Percentiles rank a stretch among this genome's conserved stretches.
Conservation (phyloP, 2,888 invertebrate species). For the Pterobdella sp. region DNA sequence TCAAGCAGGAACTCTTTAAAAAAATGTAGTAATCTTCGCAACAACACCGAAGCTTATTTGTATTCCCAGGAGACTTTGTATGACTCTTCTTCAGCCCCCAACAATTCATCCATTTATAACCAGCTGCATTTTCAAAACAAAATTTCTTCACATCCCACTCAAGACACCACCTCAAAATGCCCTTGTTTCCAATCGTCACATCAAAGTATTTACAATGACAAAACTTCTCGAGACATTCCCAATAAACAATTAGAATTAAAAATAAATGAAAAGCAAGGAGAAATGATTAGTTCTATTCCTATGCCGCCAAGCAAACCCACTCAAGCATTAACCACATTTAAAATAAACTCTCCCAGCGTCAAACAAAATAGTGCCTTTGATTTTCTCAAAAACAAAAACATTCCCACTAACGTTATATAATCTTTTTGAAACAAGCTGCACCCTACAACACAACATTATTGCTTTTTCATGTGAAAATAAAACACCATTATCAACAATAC, state of each 20-base stretch:
- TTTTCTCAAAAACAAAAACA: neutral
- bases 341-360: neutral
- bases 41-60: neutral
- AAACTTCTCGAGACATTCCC: neutral
- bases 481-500: neutral
- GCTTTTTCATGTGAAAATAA: neutral
- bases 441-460: neutral
- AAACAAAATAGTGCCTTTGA: neutral
- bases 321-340: neutral
- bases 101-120: neutral
- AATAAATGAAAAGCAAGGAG: neutral
- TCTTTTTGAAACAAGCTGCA: neutral
- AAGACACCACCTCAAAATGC: neutral
- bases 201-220: neutral
- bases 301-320: neutral
- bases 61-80: neutral
- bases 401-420: neutral
- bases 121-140: neutral
- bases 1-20: neutral
- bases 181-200: neutral
- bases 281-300: neutral
- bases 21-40: neutral
- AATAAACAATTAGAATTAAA: neutral
- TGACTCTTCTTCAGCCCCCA: neutral
- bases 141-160: neutral